A percentile compares a stretch with the other conserved stretches of the same genome.
phyloP scores from a whole-genome alignment of 2,113 vertebrate species.

The Zapus hudsonius region DNA sequence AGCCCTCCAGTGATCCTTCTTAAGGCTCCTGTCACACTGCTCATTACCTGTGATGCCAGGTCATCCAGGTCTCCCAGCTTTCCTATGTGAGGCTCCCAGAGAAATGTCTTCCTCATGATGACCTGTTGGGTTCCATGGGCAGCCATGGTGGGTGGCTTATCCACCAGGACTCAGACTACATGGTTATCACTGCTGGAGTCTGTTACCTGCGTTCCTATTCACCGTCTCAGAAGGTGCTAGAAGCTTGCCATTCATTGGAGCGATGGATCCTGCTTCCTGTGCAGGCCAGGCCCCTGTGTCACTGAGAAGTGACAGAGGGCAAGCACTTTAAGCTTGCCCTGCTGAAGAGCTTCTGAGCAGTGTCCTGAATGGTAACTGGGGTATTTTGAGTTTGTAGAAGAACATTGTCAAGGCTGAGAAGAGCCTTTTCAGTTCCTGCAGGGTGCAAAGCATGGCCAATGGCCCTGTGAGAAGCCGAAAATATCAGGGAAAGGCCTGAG shows the following conservation, averaged over 20 bases:
- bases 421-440: neutral
- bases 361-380: neutral
- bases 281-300: neutral
- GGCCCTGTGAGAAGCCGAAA: neutral
- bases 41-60: neutral
- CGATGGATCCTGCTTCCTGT: neutral
- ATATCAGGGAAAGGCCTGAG: neutral
- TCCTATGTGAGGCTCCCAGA: neutral
- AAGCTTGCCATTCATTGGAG: neutral
- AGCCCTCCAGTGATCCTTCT: neutral
- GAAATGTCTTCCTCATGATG: neutral
- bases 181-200: neutral
- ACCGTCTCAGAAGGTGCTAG: neutral
- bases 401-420: neutral
- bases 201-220: neutral
- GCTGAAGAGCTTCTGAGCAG: neutral
- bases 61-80: neutral
- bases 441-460: neutral
- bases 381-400: conserved; percentile 50
- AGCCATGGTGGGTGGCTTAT: neutral
- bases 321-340: neutral
- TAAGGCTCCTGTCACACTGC: neutral
- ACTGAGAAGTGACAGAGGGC: neutral
- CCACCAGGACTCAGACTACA: neutral
- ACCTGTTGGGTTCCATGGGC: neutral